Evolutionary conservation across 2,888 invertebrate genomes (phyloP), one percentile per base, ranked within the genome.

Genomic region (Lamellibrachia columna): DNA sequence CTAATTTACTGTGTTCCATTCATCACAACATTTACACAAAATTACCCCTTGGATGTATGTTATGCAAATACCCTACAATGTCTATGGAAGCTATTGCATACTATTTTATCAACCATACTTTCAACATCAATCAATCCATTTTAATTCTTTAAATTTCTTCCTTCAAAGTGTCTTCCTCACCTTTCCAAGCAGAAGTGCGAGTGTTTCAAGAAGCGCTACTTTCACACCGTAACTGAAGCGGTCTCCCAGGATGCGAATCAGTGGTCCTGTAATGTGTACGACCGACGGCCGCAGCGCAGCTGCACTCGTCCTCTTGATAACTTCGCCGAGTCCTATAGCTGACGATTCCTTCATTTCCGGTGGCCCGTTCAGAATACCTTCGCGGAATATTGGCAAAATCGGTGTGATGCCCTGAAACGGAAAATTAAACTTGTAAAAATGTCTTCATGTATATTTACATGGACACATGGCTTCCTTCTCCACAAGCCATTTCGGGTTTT

Each of bases 261-360:
- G 97, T 0, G 99, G 99, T 0, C 99, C 99, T 6, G 99, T 99
- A 95, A 99, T 98, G 96, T 99, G 98, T 93, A 99, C 98, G 4
- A 99, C 99, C 92, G 99, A 99, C 0, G 99, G 98, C 96, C 99
- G 99, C 93, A 99, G 97, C 7, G 99, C 98, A 92, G 98, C 97
- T 0, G 99, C 97, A 94, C 98, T 98, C 7, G 99, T 99, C 93
- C 98, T 97, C 95, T 97, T 97, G 95, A 99, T 98, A 28, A 98
- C 97, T 96, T 98, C 98, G 92, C 98, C 98, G 95, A 99, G 97
- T 94, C 99, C 99, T 96, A 98, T 98, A 8, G 99, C 98, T 0
- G 99, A 99, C 94, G 98, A 98, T 97, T 99, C 99, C 96, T 99
- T 99, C 96, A 98, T 98, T 94, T 99, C 99, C 0, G 99, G 98